Conservation (phyloP, 2,797 vertebrate species). For the Enteromius trimaculatus region DNA sequence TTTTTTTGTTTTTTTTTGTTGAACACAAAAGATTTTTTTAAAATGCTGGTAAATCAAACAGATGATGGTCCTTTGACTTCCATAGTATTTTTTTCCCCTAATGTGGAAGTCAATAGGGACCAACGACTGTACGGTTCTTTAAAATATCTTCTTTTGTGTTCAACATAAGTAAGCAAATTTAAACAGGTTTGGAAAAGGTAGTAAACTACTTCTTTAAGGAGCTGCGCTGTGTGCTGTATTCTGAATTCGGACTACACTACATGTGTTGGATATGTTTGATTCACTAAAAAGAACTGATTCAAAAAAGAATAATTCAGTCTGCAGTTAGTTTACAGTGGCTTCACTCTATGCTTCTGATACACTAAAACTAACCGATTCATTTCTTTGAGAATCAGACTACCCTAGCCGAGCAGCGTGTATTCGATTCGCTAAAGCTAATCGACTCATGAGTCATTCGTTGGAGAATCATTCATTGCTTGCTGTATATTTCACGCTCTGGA, state of each 20-base stretch:
- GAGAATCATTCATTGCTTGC: not conserved
- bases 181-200: not conserved
- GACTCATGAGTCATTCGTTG: not conserved
- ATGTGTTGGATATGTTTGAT: not conserved
- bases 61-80: too few species aligned
- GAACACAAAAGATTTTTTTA: too few species aligned
- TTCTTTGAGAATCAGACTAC: not conserved
- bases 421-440: not conserved
- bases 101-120: not conserved
- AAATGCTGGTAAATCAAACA: too few species aligned
- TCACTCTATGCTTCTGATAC: not conserved
- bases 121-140: not conserved
- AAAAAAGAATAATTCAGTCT: not conserved
- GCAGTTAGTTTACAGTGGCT: not conserved
- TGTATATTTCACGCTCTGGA: not conserved
- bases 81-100: not conserved
- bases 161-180: not conserved
- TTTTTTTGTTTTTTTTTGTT: too few species aligned
- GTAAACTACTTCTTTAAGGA: too few species aligned
- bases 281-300: not conserved
- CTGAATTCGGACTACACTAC: too few species aligned
- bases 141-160: not conserved
- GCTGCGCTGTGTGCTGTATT: not conserved
- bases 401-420: not conserved
- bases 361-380: not conserved